Percentiles rank a stretch among this genome's conserved stretches.
phyloP scores from a whole-genome alignment of 2,113 vertebrate genomes.

The Pollachius pollachius region DNA sequence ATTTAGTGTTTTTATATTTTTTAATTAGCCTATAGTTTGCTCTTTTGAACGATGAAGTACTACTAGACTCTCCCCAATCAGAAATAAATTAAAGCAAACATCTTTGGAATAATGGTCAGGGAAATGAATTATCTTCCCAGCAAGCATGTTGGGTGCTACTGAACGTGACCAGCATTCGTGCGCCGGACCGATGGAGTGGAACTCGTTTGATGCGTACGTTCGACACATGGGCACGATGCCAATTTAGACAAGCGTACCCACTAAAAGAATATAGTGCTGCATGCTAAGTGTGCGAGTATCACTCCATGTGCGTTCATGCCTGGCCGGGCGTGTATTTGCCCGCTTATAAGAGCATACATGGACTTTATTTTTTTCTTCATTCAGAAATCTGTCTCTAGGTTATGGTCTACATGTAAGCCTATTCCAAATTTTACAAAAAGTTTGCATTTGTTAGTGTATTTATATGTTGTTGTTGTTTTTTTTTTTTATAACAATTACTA shows the following conservation, averaged over 20 bases:
- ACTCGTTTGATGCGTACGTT: conserved; percentile 71
- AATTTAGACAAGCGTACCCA: conserved; percentile 70
- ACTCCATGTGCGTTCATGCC: neutral
- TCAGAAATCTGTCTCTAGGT: too few species aligned
- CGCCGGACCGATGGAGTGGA: conserved; percentile 59
- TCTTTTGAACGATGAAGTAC: conserved; percentile 48
- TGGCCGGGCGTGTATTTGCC: neutral
- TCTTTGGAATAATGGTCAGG: conserved; percentile 70
- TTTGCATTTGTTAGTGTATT: too few species aligned
- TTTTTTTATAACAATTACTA: too few species aligned
- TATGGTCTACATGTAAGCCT: too few species aligned
- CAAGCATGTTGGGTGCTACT: conserved; percentile 49
- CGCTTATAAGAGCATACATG: too few species aligned
- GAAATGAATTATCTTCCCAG: conserved; percentile 64
- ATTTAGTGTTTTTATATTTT: neutral
- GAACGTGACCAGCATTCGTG: conserved; percentile 73
- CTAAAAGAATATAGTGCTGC: conserved; percentile 39
- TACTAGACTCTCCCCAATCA: conserved; percentile 59
- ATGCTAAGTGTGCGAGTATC: conserved; percentile 33
- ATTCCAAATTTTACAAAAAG: too few species aligned
- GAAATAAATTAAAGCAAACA: conserved; percentile 73
- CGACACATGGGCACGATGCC: conserved; percentile 68
- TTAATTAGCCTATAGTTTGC: conserved; percentile 33
- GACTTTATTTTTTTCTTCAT: too few species aligned
- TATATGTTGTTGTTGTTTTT: too few species aligned